phyloP scores from a whole-genome alignment of 2,113 vertebrate species.

The Proterorhinus semilunaris region DNA sequence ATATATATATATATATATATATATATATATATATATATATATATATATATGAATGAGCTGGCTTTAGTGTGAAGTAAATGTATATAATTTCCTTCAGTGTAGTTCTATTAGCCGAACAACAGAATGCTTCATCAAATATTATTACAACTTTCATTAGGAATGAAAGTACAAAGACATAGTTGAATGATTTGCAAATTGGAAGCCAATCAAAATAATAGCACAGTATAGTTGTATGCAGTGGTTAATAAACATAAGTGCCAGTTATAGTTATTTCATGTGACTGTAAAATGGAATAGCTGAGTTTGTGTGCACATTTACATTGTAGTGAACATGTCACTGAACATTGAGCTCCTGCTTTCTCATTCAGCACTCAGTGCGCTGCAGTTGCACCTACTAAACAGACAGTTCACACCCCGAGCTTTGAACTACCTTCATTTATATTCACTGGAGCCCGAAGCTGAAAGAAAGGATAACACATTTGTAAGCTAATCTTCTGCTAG shows the following conservation, averaged over 20 bases:
- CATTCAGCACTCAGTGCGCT: slow-evolving; percentile 10
- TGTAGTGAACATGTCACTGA: slow-evolving; percentile 6
- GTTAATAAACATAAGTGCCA: neutral
- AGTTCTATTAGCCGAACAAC: too few species aligned
- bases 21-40: too few species aligned
- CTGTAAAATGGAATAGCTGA: neutral
- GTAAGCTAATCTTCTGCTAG: slow-evolving; percentile 53
- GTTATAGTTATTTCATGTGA: neutral
- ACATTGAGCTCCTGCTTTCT: slow-evolving; percentile 14
- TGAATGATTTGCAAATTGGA: too few species aligned
- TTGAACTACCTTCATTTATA: slow-evolving; percentile 41
- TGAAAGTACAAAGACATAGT: too few species aligned
- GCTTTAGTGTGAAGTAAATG: too few species aligned
- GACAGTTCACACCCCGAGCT: slow-evolving; percentile 46
- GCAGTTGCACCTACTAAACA: slow-evolving; percentile 23
- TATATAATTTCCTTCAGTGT: too few species aligned
- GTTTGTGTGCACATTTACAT: neutral
- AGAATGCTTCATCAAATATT: too few species aligned
- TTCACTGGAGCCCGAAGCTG: slow-evolving; percentile 35
- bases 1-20: too few species aligned
- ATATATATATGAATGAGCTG: too few species aligned
- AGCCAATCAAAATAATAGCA: too few species aligned
- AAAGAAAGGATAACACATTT: slow-evolving; percentile 43
- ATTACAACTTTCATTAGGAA: too few species aligned
- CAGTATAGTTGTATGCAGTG: too few species aligned